Conservation (phyloP, 2,888 invertebrate genomes). For the Ophioninae sp. region DNA sequence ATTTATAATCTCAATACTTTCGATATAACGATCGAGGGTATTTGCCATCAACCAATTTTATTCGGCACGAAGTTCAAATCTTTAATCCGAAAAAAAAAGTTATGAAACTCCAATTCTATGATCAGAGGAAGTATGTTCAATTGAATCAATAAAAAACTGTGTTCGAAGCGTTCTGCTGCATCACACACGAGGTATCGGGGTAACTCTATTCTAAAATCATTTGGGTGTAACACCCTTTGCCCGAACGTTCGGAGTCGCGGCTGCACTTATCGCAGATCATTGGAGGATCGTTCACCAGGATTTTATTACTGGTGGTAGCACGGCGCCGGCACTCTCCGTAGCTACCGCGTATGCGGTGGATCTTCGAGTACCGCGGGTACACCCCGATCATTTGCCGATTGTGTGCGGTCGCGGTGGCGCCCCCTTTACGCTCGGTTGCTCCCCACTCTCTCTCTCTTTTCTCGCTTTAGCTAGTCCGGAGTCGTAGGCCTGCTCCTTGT, state of each 20-base stretch:
- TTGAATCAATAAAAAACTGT: too few relatives aligned
- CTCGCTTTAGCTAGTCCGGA: constrained; percentile 16
- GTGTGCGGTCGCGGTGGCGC: constrained; percentile 44
- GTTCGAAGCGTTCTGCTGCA: too few relatives aligned
- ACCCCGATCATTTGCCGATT: constrained; percentile 57
- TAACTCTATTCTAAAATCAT: not conserved
- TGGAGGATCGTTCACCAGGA: constrained; percentile 33
- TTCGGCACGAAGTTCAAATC: too few relatives aligned
- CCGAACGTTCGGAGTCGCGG: not conserved
- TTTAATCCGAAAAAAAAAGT: too few relatives aligned
- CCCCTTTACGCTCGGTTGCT: constrained; percentile 31
- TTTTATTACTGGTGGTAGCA: constrained; percentile 26
- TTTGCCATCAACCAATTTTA: too few relatives aligned
- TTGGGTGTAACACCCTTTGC: not conserved
- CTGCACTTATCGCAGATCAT: constrained; percentile 11
- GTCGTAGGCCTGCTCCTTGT: constrained; percentile 3
- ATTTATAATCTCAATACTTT: too few relatives aligned
- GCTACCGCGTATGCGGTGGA: constrained; percentile 35
- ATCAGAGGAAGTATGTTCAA: too few relatives aligned
- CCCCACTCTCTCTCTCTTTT: constrained; percentile 12
- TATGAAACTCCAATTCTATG: too few relatives aligned
- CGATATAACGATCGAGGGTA: too few relatives aligned
- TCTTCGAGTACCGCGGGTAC: constrained; percentile 32
- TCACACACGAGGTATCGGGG: too few relatives aligned
- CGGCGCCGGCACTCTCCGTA: constrained; percentile 22